phyloP scores from a whole-genome alignment of 2,797 vertebrate genomes.

The Atherinosoma microstoma region DNA sequence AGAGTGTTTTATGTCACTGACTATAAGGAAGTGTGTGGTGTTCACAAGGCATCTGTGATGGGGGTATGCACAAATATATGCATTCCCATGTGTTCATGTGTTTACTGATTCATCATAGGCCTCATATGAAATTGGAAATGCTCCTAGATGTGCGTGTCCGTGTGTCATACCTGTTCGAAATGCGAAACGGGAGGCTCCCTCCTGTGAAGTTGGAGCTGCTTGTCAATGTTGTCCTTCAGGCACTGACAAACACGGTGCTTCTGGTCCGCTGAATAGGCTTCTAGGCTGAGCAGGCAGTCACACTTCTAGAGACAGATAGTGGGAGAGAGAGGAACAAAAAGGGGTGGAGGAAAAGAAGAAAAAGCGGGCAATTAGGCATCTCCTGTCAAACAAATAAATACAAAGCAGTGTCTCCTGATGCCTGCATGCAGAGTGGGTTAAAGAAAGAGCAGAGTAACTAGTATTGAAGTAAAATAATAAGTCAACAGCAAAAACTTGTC shows the following conservation, averaged over 20 bases:
- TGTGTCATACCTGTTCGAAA: slow-evolving; percentile 80
- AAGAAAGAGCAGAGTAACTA: background rate
- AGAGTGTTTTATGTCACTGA: slow-evolving; percentile 15
- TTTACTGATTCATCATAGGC: slow-evolving; percentile 36
- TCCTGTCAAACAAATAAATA: slow-evolving; percentile 42
- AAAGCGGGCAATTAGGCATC: slow-evolving; percentile 63
- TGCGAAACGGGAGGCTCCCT: slow-evolving; percentile 70
- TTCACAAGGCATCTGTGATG: slow-evolving; percentile 59
- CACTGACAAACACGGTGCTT: slow-evolving; percentile 96
- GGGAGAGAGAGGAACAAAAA: slow-evolving; percentile 15
- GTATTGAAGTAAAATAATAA: slow-evolving; percentile 7
- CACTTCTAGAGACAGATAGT: slow-evolving; percentile 86
- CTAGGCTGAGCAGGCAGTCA: slow-evolving; percentile 96
- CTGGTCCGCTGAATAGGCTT: slow-evolving; percentile 93
- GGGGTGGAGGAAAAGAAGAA: slow-evolving; percentile 48
- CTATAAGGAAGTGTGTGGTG: slow-evolving; percentile 36
- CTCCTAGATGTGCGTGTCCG: slow-evolving; percentile 14
- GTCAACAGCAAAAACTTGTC: background rate
- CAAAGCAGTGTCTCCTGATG: slow-evolving; percentile 33
- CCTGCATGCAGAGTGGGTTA: background rate
- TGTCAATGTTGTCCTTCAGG: slow-evolving; percentile 93
- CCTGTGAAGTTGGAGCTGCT: slow-evolving; percentile 87
- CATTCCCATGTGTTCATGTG: slow-evolving; percentile 61
- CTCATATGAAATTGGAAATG: slow-evolving; percentile 18
- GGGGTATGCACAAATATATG: slow-evolving; percentile 60